Base-by-base conservation (phyloP, 1,140 invertebrate genomes). In the Octopus sinensis region DNA sequence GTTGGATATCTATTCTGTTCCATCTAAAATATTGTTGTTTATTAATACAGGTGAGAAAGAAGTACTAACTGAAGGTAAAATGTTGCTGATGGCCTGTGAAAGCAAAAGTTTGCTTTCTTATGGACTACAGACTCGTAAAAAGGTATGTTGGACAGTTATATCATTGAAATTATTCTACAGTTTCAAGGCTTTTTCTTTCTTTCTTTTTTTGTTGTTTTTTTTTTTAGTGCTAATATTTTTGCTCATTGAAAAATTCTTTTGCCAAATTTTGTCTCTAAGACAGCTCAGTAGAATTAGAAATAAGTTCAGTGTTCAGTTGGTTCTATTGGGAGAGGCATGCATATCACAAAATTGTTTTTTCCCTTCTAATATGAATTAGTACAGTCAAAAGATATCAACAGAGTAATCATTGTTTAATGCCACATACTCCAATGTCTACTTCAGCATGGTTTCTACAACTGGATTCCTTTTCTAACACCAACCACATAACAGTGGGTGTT, bases 11-110 rank as follows among this genome's bases (percentile, higher is more conserved):
- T 43, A 43, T 43, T 43, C 30, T 43, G 30, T 73, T 12, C 52
- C 79, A 43, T 71, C 17, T 5, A 23, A 79, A 43, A 75, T 83
- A n/a, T 6, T 23, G 17, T 30, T 68, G 7, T 54, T 54, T 54
- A 10, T 78, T 78, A 9, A 83, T 88, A 83, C 84, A 92, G 92
- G 86, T 90, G 92, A 92, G 54, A 89, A 92, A 85, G 92, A 95
- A 92, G 85, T 94, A 79, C 92, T 91, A n/a, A 95, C 94, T 71
- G 90, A 92, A 82, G 93, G 93, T 79, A 95, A 94, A 87, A 80
- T 94, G 75, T 81, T 94, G 56, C 80, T 94, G 0, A 85, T 93
- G 30, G 94, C 93, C 4, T 93, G 92, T 91, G 94, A 95, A 90
- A 93, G 92, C 89, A 92, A 92, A 5, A 86, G 86, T 53, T 87